Conservation (phyloP, 2,797 vertebrate species). For the Semotilus atromaculatus region DNA sequence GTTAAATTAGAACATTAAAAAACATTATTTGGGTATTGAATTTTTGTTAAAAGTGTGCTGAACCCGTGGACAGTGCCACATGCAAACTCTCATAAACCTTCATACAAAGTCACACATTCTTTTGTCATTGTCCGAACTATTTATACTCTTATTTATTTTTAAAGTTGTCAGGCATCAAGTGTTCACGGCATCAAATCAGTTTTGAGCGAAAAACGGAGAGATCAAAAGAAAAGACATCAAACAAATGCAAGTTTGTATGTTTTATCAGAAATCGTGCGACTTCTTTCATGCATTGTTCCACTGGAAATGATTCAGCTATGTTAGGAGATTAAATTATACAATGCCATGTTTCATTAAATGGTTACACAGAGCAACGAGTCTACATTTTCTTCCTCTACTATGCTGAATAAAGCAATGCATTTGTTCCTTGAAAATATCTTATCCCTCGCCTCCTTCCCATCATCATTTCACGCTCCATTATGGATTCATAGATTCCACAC, state of each 20-base stretch:
- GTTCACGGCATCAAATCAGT: neutral
- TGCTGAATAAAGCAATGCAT: slow-evolving; percentile 27
- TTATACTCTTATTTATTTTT: slow-evolving; percentile 7
- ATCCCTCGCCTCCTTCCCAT: slow-evolving; percentile 41
- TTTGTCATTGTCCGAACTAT: slow-evolving; percentile 21
- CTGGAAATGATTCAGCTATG: slow-evolving; percentile 20
- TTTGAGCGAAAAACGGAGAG: slow-evolving; percentile 23
- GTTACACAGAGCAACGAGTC: slow-evolving; percentile 4
- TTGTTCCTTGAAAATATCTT: slow-evolving; percentile 50
- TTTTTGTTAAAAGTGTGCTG: neutral
- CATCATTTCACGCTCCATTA: slow-evolving; percentile 73
- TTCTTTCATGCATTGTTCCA: slow-evolving; percentile 16
- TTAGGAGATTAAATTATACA: slow-evolving; percentile 38
- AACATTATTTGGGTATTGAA: neutral
- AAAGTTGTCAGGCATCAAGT: slow-evolving; percentile 1
- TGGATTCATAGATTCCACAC: slow-evolving; percentile 66
- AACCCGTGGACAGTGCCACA: neutral
- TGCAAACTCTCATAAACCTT: neutral
- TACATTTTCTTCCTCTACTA: neutral
- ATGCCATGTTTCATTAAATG: slow-evolving; percentile 18
- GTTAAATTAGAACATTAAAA: neutral
- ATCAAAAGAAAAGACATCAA: slow-evolving; percentile 24
- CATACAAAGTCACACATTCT: slow-evolving; percentile 3
- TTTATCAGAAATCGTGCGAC: neutral
- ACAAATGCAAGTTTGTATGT: slow-evolving; percentile 1